A percentile compares a stretch with the other conserved stretches of the same genome.
These are phyloP conservation scores for Chrysogorgia sp. DNA, from an alignment of 92 coral and sea anemone genomes.

Conservation along the genomic window DNA sequence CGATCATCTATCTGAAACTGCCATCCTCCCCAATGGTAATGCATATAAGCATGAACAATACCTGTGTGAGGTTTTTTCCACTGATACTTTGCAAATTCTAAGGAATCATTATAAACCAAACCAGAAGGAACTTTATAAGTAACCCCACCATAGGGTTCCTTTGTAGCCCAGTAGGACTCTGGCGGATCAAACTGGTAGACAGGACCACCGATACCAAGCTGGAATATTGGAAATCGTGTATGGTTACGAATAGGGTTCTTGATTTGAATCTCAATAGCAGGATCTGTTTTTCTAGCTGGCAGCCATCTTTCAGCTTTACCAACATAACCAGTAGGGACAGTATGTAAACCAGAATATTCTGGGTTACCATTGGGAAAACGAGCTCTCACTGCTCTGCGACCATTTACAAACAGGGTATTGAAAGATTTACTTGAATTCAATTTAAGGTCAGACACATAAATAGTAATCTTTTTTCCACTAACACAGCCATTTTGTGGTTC, in stretches of 20 bases:
- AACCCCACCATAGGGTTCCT: slow-evolving; percentile 21
- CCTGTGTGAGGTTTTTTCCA: slow-evolving; percentile 42
- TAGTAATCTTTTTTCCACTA: slow-evolving; percentile 38
- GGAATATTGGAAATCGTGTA: slow-evolving; percentile 36
- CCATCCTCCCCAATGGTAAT: slow-evolving; percentile 51
- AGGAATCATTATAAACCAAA: slow-evolving; percentile 27
- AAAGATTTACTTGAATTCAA: slow-evolving; percentile 16
- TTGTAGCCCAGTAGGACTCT: slow-evolving; percentile 39
- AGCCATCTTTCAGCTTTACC: slow-evolving; percentile 25
- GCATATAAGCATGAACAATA: slow-evolving; percentile 41
- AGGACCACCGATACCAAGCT: slow-evolving; percentile 39
- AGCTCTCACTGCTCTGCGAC: slow-evolving; percentile 48
- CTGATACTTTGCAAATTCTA: slow-evolving; percentile 11
- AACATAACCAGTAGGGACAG: slow-evolving; percentile 41
- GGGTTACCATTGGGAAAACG: slow-evolving; percentile 47
- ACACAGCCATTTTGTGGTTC: slow-evolving; percentile 43
- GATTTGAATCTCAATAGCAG: slow-evolving; percentile 33
- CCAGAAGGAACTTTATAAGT: slow-evolving; percentile 41
- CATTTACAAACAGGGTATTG: slow-evolving; percentile 37
- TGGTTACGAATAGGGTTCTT: slow-evolving; percentile 16
- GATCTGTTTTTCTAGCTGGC: slow-evolving; percentile 27
- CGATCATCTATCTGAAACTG: slow-evolving; percentile 33
- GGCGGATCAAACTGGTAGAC: slow-evolving; percentile 41
- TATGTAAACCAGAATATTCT: slow-evolving; percentile 33
- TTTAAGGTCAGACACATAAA: slow-evolving; percentile 25